Evolutionary conservation across 37 sponge, comb jelly and placozoan genomes (phyloP).

Genomic region (Cliona cf. orientalis): DNA sequence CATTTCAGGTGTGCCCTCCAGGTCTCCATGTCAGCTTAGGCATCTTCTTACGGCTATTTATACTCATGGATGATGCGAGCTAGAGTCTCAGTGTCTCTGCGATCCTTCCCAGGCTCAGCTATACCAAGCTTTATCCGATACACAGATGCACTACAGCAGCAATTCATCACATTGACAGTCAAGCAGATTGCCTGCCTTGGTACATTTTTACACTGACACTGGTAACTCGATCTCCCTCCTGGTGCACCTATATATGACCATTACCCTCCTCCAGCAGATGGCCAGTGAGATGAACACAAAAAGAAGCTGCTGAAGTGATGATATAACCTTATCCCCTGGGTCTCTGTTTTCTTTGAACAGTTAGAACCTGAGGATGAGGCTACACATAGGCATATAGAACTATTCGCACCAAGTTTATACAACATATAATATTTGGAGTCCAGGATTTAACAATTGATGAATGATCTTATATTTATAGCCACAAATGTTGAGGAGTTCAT

Average conservation of each 20-base stretch:
- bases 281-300: not conserved
- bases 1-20: constrained; percentile 59
- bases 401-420: not conserved
- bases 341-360: too few relatives aligned
- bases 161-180: not conserved
- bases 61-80: constrained; percentile 33
- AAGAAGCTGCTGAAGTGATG: not conserved
- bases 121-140: not conserved
- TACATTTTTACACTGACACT: not conserved
- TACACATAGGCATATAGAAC: not conserved
- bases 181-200: not conserved
- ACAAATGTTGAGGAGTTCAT: constrained; percentile 9
- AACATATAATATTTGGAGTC: not conserved
- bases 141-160: not conserved
- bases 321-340: too few relatives aligned
- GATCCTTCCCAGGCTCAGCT: not conserved
- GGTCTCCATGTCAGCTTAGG: constrained; percentile 51
- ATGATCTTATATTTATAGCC: constrained; percentile 5
- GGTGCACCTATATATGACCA: not conserved
- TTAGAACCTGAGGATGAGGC: constrained; percentile 2
- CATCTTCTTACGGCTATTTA: constrained; percentile 31
- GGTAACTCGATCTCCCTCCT: not conserved
- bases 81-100: not conserved
- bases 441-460: not conserved
- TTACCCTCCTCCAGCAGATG: not conserved